phyloP scores from a whole-genome alignment of 1,140 invertebrate species.

The Drosophila pseudoananassae region DNA sequence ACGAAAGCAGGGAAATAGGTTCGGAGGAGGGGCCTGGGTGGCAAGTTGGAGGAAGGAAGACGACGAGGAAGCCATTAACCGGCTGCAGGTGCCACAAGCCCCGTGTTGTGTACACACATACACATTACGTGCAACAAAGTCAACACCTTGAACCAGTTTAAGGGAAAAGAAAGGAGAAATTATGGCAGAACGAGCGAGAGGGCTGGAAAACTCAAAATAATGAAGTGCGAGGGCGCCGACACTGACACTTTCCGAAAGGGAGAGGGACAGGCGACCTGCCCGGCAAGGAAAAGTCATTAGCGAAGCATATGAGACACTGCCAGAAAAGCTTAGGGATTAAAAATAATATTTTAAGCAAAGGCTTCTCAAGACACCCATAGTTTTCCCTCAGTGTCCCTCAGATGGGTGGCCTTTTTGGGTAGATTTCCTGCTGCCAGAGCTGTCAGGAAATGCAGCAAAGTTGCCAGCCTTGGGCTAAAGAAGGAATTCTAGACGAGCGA shows the following conservation, averaged over 20 bases:
- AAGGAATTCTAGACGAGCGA: slow-evolving; percentile 42
- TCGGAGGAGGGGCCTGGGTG: slow-evolving; percentile 2
- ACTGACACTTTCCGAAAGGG: slow-evolving; percentile 42
- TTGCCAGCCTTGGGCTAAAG: slow-evolving; percentile 39
- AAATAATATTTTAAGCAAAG: background rate
- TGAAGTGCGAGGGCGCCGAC: slow-evolving; percentile 69
- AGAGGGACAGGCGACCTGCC: slow-evolving; percentile 16
- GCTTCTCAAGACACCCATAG: background rate
- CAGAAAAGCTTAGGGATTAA: background rate
- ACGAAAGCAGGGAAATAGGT: slow-evolving; percentile 37
- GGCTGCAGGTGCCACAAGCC: slow-evolving; percentile 26
- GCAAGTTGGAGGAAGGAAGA: slow-evolving; percentile 41
- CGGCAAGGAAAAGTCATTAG: slow-evolving; percentile 77
- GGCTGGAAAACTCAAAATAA: slow-evolving; percentile 72
- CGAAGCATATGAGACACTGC: slow-evolving; percentile 48
- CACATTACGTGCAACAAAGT: slow-evolving; percentile 57
- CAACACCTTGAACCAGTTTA: slow-evolving; percentile 81
- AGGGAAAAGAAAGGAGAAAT: slow-evolving; percentile 54
- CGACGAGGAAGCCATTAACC: slow-evolving; percentile 65
- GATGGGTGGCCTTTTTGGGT: slow-evolving; percentile 44
- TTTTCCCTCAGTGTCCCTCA: slow-evolving; percentile 10
- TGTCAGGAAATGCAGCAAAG: slow-evolving; percentile 76
- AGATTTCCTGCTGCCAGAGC: slow-evolving; percentile 32
- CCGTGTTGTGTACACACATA: slow-evolving; percentile 15
- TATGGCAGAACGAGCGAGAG: slow-evolving; percentile 37